Evolutionary conservation across 2,888 invertebrate genomes (phyloP), one percentile per base, ranked within the genome.

Genomic region (Tipula lateralis): DNA sequence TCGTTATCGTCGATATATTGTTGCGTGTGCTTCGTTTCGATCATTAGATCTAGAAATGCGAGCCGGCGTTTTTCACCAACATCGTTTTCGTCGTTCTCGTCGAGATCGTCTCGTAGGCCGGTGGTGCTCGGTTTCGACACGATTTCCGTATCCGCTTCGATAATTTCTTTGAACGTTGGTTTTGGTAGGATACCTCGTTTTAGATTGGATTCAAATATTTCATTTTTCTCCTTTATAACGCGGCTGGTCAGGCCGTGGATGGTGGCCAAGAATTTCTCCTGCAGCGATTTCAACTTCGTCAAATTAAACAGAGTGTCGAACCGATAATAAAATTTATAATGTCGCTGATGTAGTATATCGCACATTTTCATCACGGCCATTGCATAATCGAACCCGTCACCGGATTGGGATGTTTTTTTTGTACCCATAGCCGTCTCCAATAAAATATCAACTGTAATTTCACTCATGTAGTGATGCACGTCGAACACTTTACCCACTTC

Each of bases 361-460:
- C 95, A 95, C 95, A 96, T 95, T 87, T 96, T 95, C 93, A 96
- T 95, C 0, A 96, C 96, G 86, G 96, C 96, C 93, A 95, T 93
- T 4, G 96, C 96, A 87, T 96, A 96, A 87, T 96, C 95, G 88
- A 93, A 94, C 84, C 95, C 95, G 87, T 92, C 90, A 88, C 93
- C 91, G 89, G 93, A 92, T 88, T 94, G 92, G 89, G 95, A 93
- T 66, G 94, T 94, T 86, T 93, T 92, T 88, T 94, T 95, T 84
- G 94, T 94, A 29, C 96, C 96, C 96, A 96, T 96, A 0, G 95
- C 96, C 12, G 96, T 96, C 91, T 96, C 95, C 34, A 94, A 89
- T 80, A 96, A 91, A 86, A 96, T 96, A 87, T 95, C 95, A 0
- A 96, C 95, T 3, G 95, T 95, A 1, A 94, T 93, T 86, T 94